Conservation (phyloP, 2,888 invertebrate species). For the Aphrophora alni region DNA sequence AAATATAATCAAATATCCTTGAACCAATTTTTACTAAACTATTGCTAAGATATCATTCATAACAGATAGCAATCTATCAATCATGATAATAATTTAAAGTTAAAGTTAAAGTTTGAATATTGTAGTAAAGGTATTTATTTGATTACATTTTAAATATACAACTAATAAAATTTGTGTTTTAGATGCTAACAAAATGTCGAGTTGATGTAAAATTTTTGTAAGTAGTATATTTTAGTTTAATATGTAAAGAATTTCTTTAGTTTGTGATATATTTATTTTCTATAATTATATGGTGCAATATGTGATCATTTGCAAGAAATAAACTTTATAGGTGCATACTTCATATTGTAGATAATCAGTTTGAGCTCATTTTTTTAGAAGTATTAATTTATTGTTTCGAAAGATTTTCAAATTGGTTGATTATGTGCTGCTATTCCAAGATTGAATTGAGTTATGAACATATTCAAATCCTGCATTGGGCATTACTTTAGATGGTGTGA, state of each 20-base stretch:
- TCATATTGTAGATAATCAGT: neutral
- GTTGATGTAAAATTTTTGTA: neutral
- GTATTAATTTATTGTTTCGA: too few species aligned
- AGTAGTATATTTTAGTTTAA: neutral
- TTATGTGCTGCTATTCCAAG: too few species aligned
- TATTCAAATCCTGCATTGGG: too few species aligned
- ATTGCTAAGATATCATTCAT: neutral
- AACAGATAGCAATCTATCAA: neutral
- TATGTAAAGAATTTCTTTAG: neutral
- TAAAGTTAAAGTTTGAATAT: neutral
- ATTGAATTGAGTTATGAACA: too few species aligned
- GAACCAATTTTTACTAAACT: neutral
- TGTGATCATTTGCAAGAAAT: neutral
- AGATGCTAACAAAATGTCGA: neutral
- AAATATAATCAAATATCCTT: neutral
- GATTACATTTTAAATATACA: neutral
- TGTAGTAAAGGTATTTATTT: neutral
- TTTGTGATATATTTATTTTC: constrained; percentile 2
- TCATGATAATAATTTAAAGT: neutral
- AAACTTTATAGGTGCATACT: neutral
- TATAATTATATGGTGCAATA: neutral
- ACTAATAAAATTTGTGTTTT: neutral
- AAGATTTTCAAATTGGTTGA: too few species aligned
- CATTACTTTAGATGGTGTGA: too few species aligned
- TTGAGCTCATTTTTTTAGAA: too few species aligned